Evolutionary conservation across 1,140 invertebrate genomes (phyloP), one percentile per base, ranked within the genome.

Genomic region (Stenopsyche tienmushanensis): DNA sequence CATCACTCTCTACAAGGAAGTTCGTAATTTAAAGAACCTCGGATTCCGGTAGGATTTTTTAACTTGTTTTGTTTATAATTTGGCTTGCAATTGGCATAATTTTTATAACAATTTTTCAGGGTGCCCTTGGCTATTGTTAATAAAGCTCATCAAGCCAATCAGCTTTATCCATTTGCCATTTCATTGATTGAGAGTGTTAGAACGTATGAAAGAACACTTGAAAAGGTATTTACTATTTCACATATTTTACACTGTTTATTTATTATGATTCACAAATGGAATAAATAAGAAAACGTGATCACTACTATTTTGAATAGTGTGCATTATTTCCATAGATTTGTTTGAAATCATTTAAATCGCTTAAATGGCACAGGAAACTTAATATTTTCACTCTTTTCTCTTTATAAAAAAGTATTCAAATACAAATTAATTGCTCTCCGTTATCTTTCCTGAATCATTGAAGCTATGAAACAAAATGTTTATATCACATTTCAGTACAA

Each of bases 161-260:
- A 98, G 76, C 85, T 99, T 0, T 99, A 99, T 80, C 98, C 98
- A 1, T 99, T 96, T 82, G 98, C 97, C 3, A 98, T 99, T 71
- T 99, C 97, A 2, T 83, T 99, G 42, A 97, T 99, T 75, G 97
- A 99, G 79, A 98, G 95, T 77, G 92, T 99, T 17, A 86, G 94
- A 67, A 97, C 96, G 3, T 99, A 99, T 75, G 95, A 98, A 76
- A 86, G 94, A 74, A 97, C 95, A 3, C 81, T 97, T 73, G 95
- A 98, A 80, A 98, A 98, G 90, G 93, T 96, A 84, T 81, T 73
- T 54, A n/a, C n/a, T 15, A 41, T 34, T 13, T 53, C 47, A 23
- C 13, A 63, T n/a, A 17, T 25, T 26, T 9, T 15, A 17, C 21
- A 63, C 20, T 41, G 29, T 53, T 63, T 55, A n/a, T n/a, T n/a